Evolutionary conservation across 2,888 invertebrate genomes (phyloP).

Genomic region (Eupithecia subumbrata): DNA sequence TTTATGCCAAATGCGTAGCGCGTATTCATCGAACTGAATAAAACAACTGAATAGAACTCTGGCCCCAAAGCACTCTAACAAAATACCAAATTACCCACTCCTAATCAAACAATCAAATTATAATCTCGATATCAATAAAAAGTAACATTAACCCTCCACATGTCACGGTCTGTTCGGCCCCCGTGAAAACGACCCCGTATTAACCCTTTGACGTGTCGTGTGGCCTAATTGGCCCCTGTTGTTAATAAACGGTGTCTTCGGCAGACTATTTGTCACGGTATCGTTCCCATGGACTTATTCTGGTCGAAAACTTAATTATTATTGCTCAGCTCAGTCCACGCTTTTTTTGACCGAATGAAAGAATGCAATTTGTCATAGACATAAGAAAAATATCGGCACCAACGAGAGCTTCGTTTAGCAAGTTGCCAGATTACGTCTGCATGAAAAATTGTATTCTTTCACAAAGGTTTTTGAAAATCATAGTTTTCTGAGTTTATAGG

Average conservation of each 20-base stretch:
- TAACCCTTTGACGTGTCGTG: conserved; percentile 82
- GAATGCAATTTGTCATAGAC: too few species aligned
- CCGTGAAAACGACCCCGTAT: conserved; percentile 56
- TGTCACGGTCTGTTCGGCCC: conserved; percentile 37
- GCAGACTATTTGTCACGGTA: conserved; percentile 68
- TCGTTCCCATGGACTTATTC: conserved; percentile 66
- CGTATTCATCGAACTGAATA: background rate
- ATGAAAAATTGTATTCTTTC: too few species aligned
- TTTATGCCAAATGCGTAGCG: background rate
- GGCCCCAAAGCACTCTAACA: conserved; percentile 19
- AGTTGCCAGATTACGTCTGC: too few species aligned
- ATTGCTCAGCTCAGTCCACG: too few species aligned
- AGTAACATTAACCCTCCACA: conserved; percentile 49
- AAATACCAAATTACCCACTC: conserved; percentile 33
- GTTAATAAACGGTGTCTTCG: conserved; percentile 73
- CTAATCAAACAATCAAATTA: conserved; percentile 47
- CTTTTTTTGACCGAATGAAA: too few species aligned
- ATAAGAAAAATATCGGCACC: too few species aligned
- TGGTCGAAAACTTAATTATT: conserved; percentile 19
- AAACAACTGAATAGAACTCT: background rate
- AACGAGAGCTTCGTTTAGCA: too few species aligned
- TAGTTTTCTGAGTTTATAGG: background rate
- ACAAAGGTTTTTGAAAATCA: background rate
- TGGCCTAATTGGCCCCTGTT: conserved; percentile 70
- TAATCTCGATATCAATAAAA: conserved; percentile 48